Evolutionary conservation across 2,797 vertebrate genomes (phyloP), one percentile per base, ranked within the genome.

Genomic region (Scomberomorus guttatus): DNA sequence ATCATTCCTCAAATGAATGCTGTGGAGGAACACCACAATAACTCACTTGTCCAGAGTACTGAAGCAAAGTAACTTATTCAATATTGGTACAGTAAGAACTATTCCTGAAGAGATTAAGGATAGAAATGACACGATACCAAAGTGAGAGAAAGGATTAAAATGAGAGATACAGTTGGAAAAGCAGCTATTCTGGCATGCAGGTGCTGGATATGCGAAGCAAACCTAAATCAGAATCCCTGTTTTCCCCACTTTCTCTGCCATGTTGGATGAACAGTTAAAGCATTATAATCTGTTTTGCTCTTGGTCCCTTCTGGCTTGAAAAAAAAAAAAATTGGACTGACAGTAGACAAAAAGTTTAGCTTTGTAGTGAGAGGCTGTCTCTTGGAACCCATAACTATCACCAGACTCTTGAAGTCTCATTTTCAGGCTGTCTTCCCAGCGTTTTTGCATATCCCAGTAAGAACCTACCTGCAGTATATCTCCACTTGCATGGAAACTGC

Each of bases 221-320:
- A 72, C 57, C 68, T 50, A 52, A 59, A 77, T 84, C 78, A 66
- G 25, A 72, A 48, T 55, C 70, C 32, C n/a, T 10, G 25, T 71
- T 51, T 27, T 24, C 54, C 57, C 24, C 60, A 14, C 52, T 80
- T 67, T 61, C 76, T 70, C 12, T 59, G 51, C 68, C 73, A 39
- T 39, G 78, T 71, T 75, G 80, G 67, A 77, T 82, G 82, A 82
- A 71, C 79, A 72, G 60, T 66, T 72, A 77, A 79, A 78, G 69
- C 34, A 48, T 24, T 50, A 37, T 55, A 68, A 89, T 85, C 79
- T 37, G 22, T 80, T 83, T 89, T 83, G 69, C 79, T 81, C 82
- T 32, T 0, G 24, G 57, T 80, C 65, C 79, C 74, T 70, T 62
- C 7, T 82, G 78, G 63, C 61, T 51, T 61, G 52, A 11, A 67